Conservation (phyloP, 2,797 vertebrate genomes). For the Pteropus rufus region DNA sequence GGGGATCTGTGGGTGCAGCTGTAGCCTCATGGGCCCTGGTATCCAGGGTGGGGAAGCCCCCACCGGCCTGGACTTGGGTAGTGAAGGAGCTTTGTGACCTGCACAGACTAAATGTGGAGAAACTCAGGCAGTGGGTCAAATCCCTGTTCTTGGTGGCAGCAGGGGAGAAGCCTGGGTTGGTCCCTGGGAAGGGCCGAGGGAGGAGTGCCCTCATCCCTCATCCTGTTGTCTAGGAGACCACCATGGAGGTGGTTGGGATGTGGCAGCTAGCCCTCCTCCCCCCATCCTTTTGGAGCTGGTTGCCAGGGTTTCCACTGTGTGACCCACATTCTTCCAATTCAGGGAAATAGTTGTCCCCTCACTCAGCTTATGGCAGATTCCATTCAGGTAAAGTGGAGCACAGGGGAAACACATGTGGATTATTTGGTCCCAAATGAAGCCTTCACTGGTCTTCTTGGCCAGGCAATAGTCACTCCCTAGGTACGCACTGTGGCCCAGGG, state of each 20-base stretch:
- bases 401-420: background rate
- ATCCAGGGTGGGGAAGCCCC: background rate
- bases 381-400: conserved; percentile 11
- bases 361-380: conserved; percentile 34
- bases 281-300: conserved; percentile 20
- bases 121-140: background rate
- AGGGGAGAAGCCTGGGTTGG: background rate
- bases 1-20: conserved; percentile 27
- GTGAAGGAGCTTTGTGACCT: background rate
- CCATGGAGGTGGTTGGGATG: background rate
- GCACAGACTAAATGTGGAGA: rapidly evolving
- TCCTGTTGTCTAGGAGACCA: conserved; percentile 5
- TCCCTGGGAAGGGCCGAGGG: background rate
- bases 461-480: background rate
- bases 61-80: rapidly evolving
- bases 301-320: conserved; percentile 60
- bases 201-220: rapidly evolving
- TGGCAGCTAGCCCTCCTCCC: background rate
- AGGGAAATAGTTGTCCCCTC: conserved; percentile 3
- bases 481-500: background rate
- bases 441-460: background rate
- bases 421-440: background rate
- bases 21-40: background rate
- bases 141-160: background rate
- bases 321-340: conserved; percentile 61